Base-by-base conservation (phyloP, 2,888 invertebrate genomes). In the Automeris io region DNA sequence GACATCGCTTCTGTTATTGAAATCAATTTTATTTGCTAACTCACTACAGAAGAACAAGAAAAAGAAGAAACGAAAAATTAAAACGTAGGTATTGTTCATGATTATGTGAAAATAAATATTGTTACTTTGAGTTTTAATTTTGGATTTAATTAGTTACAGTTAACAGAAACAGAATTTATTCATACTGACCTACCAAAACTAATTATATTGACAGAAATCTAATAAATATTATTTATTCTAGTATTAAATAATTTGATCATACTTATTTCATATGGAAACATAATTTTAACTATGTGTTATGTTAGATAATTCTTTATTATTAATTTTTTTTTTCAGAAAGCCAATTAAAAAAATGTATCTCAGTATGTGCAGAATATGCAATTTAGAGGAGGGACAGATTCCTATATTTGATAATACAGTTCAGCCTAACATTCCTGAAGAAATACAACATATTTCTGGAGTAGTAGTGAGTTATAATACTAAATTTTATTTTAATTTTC, bases 21-120 rank as follows among this genome's bases (percentile, higher is more conserved):
- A 82, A 42, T 81, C 83, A 12, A 73, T 85, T 70, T 49, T 85
- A 43, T 68, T 76, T 47, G 74, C 78, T 38, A 79, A 71, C 44
- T 70, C 72, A 35, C 49, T 77, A 42, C 64, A 78, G 40, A 73
- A 70, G 44, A 64, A 58, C 24, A 78, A 72, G 45, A 74, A 67
- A 45, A 75, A 70, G 47, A 78, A 70, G 45, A 74, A 65, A 55
- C 43, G 42, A 11, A 69, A 69, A 41, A 43, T 59, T n/a, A 70
- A 60, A 63, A 34, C 47, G 76, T 77, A 64, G 42, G 73, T 71
- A 41, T 31, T 18, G n/a, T 5, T 31, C 8, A 16, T 13, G 1
- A 5, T 22, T 1, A 32, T 32, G 13, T 18, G 31, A 18, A 40
- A 19, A 18, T 19, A 9, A 26, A 26, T 37, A 18, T 35, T 22